Evolutionary conservation across 2,797 vertebrate species (phyloP), one percentile per base, ranked within the genome.

Genomic region (Acipenser transmontanus): DNA sequence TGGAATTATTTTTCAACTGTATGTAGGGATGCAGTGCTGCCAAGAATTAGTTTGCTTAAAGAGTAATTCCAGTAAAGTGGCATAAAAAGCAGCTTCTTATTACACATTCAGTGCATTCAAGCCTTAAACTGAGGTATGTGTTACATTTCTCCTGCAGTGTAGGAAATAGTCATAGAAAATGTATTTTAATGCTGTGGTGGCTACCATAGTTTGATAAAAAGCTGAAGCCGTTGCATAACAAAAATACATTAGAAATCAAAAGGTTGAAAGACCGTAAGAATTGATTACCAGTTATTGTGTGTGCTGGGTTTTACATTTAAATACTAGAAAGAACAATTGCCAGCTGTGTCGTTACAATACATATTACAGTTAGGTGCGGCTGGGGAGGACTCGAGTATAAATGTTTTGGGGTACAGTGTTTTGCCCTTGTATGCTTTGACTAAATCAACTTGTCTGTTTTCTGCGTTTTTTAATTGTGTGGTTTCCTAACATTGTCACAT

Each of bases 401-500:
- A 34, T 34, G 34, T 34, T 34, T 34, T 34, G 0, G 34, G 34
- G 4, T 34, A 34, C 34, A 34, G 34, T 34, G 34, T 34, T 34
- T 34, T 34, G 34, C 34, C 34, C 34, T 6, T 56, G n/a, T 56
- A 3, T 13, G 9, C 52, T 9, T 56, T 10, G 9, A 56, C n/a
- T 63, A 17, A 74, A 76, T 52, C 8, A 14, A 69, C 63, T 74
- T 74, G 74, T 80, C 71, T 67, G 72, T 63, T 47, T 73, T 82
- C 74, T 82, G 80, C 80, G 84, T 87, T 87, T 69, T 17, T 91
- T 97, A 92, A 98, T 89, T 77, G 82, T 65, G 59, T 74, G 71
- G 79, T 91, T 85, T 95, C 85, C 94, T 88, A 89, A 87, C 80
- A 85, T 91, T 92, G 93, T 91, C 93, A 87, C 91, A 82, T 86